phyloP scores from a whole-genome alignment of 1,140 invertebrate genomes.

The Drosophila tristis region DNA sequence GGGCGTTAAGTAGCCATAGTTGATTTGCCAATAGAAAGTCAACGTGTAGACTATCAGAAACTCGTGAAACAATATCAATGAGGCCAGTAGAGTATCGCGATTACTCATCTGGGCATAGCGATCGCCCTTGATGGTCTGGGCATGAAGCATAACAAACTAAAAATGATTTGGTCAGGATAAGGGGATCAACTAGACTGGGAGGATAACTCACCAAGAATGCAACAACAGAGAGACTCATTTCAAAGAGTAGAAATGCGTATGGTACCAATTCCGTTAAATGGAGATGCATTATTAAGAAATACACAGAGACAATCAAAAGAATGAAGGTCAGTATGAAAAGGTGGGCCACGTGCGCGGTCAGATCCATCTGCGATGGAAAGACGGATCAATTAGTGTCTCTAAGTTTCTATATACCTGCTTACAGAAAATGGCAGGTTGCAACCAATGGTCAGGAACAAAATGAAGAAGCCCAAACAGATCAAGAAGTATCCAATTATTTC shows the following conservation, averaged over 20 bases:
- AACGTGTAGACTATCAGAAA: slow-evolving; percentile 49
- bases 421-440: slow-evolving; percentile 31
- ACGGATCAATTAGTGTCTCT: neutral
- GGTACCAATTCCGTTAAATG: accelerated
- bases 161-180: neutral
- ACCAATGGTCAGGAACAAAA: slow-evolving; percentile 16
- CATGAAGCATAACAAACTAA: slow-evolving; percentile 62
- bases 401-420: neutral
- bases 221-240: slow-evolving; percentile 15
- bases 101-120: slow-evolving; percentile 59
- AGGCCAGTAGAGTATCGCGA: slow-evolving; percentile 52
- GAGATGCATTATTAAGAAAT: slow-evolving; percentile 27
- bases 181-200: neutral
- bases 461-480: neutral
- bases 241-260: slow-evolving; percentile 17
- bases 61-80: slow-evolving; percentile 60
- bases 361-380: slow-evolving; percentile 44
- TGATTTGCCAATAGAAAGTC: slow-evolving; percentile 57
- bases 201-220: slow-evolving; percentile 40
- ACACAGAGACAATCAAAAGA: slow-evolving; percentile 32
- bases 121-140: slow-evolving; percentile 58
- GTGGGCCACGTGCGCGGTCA: slow-evolving; percentile 48
- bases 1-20: slow-evolving; percentile 9
- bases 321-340: slow-evolving; percentile 57
- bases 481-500: slow-evolving; percentile 25